phyloP scores from a whole-genome alignment of 2,888 invertebrate species.

The Agrotis segetum region DNA sequence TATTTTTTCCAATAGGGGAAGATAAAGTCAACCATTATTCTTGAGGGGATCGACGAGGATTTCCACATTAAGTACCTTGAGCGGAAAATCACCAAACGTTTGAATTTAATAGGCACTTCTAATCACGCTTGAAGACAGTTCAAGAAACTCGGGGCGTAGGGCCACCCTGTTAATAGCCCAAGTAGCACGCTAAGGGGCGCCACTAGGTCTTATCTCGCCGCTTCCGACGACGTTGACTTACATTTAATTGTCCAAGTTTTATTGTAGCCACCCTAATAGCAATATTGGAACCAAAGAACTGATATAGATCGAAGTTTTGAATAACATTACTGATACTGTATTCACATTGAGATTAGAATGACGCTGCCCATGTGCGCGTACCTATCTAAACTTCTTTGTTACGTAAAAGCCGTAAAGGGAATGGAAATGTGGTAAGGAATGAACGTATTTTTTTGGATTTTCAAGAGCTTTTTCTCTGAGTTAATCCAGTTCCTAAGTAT shows the following conservation, averaged over 20 bases:
- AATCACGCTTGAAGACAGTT: conserved; percentile 78
- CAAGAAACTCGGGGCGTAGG: conserved; percentile 73
- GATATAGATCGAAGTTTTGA: conserved; percentile 76
- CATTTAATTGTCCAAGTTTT: conserved; percentile 90
- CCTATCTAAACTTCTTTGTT: conserved; percentile 51
- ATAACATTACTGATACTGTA: conserved; percentile 73
- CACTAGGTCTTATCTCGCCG: conserved; percentile 86
- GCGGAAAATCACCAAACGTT: conserved; percentile 66
- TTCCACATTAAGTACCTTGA: conserved; percentile 64
- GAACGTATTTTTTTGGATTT: conserved; percentile 51
- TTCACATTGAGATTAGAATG: conserved; percentile 63
- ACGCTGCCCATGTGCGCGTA: conserved; percentile 47
- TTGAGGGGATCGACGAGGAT: conserved; percentile 56
- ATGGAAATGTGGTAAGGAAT: conserved; percentile 48
- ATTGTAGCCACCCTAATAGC: conserved; percentile 85
- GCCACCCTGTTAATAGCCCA: conserved; percentile 85
- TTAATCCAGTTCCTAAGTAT: conserved; percentile 52
- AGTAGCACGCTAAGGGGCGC: conserved; percentile 83
- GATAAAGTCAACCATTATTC: conserved; percentile 62
- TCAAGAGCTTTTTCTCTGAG: conserved; percentile 38
- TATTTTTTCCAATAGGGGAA: conserved; percentile 55
- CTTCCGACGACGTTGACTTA: conserved; percentile 84
- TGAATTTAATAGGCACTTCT: conserved; percentile 77
- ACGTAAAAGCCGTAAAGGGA: conserved; percentile 57
- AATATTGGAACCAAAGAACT: conserved; percentile 81